These are phyloP conservation scores for Notodonta dromedarius DNA, from an alignment of 2,888 invertebrate species.

Conservation along the genomic window DNA sequence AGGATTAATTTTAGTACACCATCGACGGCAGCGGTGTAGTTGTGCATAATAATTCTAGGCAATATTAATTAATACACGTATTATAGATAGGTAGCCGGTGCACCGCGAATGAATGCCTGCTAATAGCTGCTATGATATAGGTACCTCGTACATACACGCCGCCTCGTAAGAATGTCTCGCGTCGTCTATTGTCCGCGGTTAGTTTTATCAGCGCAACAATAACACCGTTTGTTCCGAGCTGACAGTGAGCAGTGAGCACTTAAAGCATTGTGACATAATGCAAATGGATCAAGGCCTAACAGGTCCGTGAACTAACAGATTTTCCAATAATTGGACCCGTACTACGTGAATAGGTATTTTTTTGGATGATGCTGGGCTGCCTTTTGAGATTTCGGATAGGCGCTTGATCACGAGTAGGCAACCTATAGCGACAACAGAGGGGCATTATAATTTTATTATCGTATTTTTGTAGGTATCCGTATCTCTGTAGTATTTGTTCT, in stretches of 20 bases:
- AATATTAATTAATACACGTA: slow-evolving; percentile 46
- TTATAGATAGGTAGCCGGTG: slow-evolving; percentile 36
- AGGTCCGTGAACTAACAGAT: slow-evolving; percentile 46
- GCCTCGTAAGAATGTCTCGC: slow-evolving; percentile 2
- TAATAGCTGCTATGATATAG: slow-evolving; percentile 16
- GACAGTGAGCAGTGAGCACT: slow-evolving; percentile 18
- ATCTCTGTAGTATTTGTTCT: too few relatives aligned
- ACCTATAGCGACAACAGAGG: too few relatives aligned
- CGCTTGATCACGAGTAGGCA: too few relatives aligned
- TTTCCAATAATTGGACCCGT: slow-evolving; percentile 62
- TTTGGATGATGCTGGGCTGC: too few relatives aligned
- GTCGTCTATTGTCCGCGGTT: slow-evolving; percentile 5
- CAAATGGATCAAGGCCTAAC: slow-evolving; percentile 42
- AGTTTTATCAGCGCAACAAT: slow-evolving; percentile 4
- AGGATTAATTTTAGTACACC: slow-evolving; percentile 52
- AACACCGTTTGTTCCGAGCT: slow-evolving; percentile 6
- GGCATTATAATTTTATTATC: too few relatives aligned
- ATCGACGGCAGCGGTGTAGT: slow-evolving; percentile 40
- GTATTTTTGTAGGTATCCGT: too few relatives aligned
- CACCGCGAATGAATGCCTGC: slow-evolving; percentile 21
- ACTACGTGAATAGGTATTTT: slow-evolving; percentile 20
- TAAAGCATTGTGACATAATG: slow-evolving; percentile 40
- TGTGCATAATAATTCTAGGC: slow-evolving; percentile 50
- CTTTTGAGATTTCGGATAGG: too few relatives aligned
- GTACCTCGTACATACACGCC: neutral